Evolutionary conservation across 2,888 invertebrate species (phyloP).

Genomic region (Hydraecia micacea): DNA sequence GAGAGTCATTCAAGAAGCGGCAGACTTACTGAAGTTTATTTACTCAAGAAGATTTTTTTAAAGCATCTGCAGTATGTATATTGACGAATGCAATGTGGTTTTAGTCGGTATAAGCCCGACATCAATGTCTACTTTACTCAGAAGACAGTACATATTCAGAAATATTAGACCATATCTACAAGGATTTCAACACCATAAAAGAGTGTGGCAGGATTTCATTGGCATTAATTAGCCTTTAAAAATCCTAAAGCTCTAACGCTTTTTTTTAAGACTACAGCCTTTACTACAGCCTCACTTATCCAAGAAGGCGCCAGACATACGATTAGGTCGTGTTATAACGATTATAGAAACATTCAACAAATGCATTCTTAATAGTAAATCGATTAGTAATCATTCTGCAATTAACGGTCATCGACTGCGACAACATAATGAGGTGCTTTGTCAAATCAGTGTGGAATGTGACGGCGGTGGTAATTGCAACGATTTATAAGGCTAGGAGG

Average conservation of each 20-base stretch:
- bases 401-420: constrained; percentile 43
- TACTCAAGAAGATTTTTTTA: not conserved
- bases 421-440: constrained; percentile 51
- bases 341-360: constrained; percentile 32
- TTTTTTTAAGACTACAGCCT: not conserved
- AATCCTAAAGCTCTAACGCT: not conserved
- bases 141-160: too few relatives aligned
- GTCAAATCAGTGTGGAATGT: constrained; percentile 46
- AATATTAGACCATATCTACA: too few relatives aligned
- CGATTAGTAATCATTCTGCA: constrained; percentile 53
- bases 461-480: constrained; percentile 37
- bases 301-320: constrained; percentile 29
- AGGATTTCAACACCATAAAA: too few relatives aligned
- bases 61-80: not conserved
- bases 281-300: not conserved
- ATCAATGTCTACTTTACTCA: not conserved
- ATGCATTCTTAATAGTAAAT: constrained; percentile 49
- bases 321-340: constrained; percentile 18
- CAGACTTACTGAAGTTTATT: not conserved
- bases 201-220: not conserved
- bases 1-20: too few relatives aligned
- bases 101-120: too few relatives aligned
- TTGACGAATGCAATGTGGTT: not conserved
- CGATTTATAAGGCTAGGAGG: constrained; percentile 30
- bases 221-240: not conserved